Base-by-base conservation (phyloP, 1,140 invertebrate species). In the Ectropis grisescens region DNA sequence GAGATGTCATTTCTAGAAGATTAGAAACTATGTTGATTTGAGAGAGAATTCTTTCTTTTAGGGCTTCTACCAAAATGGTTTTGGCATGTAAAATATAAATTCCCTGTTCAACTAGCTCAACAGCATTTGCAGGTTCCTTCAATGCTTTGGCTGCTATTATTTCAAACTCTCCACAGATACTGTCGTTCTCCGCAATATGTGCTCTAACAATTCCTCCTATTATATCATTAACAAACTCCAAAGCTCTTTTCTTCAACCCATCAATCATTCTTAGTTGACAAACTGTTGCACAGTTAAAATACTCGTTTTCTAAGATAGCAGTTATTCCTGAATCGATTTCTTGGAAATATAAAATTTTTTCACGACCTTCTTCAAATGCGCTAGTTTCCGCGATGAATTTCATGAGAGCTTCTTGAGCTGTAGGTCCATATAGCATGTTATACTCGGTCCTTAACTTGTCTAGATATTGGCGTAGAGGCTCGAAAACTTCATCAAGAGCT, bases 21-120 rank as follows among this genome's bases (percentile, higher is more conserved):
- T 85, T 85, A 7, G 85, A 85, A 42, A 90, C 84, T 37, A 88
- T 85, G 35, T 85, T 79, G 3, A 91, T 62, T 46, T 87, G 86
- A 19, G 84, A 60, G 14, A 85, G 59, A 26, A 92, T 90, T 54
- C 86, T 84, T 44, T 87, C 84, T 13, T 79, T 86, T 16, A 92
- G 71, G 41, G 84, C 69, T 51, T 86, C 80, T 50, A 92, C 72
- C 27, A 88, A 71, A 15, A 81, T 80, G 24, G 87, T 87, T 51
- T 88, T 86, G 1, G 85, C 87, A 29, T 85, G 68, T 32, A 88
- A 76, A 81, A 89, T 90, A 54, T 88, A 90, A 32, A 87, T 82
- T 1, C 87, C 89, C 59, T 85, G 82, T 46, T 88, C 89, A n/a
- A 93, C 75, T 14, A 94, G 79, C 58, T 92, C 88, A 47, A 87